Percentiles rank a stretch among this genome's conserved stretches.
Conservation (phyloP, 92 coral and sea anemone species). For the Phenganax marumi region DNA sequence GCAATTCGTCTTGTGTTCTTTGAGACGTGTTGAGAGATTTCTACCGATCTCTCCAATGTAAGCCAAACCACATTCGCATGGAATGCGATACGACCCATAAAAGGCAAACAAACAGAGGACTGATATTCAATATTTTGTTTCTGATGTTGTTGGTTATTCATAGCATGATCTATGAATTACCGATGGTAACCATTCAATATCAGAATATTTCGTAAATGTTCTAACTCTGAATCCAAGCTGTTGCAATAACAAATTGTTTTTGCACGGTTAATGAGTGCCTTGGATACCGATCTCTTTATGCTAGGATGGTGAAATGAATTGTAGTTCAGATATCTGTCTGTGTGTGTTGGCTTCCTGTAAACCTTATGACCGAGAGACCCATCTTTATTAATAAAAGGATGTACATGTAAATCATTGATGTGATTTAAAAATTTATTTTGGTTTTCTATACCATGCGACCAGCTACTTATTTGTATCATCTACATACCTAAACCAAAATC, state of each 20-base stretch:
- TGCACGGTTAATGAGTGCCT: slow-evolving; percentile 10
- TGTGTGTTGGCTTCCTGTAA: slow-evolving; percentile 34
- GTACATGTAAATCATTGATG: too few species aligned
- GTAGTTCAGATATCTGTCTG: slow-evolving; percentile 33
- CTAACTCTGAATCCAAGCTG: not conserved
- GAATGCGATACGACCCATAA: not conserved
- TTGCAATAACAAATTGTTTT: not conserved
- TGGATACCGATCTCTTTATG: slow-evolving; percentile 24
- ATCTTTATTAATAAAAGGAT: too few species aligned
- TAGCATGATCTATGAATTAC: not conserved
- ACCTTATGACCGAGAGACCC: not conserved
- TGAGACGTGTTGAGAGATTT: not conserved
- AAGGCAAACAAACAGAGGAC: not conserved
- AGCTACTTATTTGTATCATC: too few species aligned
- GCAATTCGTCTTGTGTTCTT: not conserved
- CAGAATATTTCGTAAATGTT: not conserved
- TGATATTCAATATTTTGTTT: not conserved
- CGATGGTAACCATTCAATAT: not conserved
- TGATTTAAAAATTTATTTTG: too few species aligned
- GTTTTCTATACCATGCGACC: too few species aligned
- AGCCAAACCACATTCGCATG: not conserved
- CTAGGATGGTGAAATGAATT: slow-evolving; percentile 36
- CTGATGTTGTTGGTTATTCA: not conserved
- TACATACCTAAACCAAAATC: too few species aligned
- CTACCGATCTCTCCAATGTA: slow-evolving; percentile 1